Conservation (phyloP, 2,113 vertebrate species). For the Pungitius pungitius region DNA sequence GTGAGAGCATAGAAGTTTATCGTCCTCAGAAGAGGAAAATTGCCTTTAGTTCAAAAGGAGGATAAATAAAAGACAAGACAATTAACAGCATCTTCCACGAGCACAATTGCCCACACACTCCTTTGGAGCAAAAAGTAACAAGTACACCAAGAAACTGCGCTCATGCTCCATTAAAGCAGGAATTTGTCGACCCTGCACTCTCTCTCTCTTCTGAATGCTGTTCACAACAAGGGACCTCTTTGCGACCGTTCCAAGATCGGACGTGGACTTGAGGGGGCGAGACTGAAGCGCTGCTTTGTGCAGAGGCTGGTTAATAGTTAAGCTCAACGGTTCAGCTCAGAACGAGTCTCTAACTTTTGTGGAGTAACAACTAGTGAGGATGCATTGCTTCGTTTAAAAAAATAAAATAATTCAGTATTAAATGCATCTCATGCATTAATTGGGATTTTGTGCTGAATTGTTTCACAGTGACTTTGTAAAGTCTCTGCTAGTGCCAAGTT, state of each 20-base stretch:
- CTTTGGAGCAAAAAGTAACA: constrained; percentile 21
- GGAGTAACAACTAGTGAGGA: not conserved
- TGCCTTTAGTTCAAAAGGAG: constrained; percentile 41
- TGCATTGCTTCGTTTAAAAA: not conserved
- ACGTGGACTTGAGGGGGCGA: constrained; percentile 15
- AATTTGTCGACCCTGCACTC: constrained; percentile 11
- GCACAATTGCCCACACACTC: not conserved
- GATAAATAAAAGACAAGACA: constrained; percentile 39
- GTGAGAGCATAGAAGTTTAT: constrained; percentile 20
- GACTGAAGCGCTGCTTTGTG: constrained; percentile 34
- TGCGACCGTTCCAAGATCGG: constrained; percentile 31
- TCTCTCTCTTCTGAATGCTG: constrained; percentile 1
- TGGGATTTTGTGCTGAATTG: not conserved
- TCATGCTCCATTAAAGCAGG: constrained; percentile 28
- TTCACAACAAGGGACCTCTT: constrained; percentile 42
- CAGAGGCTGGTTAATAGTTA: constrained; percentile 4
- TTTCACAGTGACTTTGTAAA: not conserved
- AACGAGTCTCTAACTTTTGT: constrained; percentile 2
- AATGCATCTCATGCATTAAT: not conserved
- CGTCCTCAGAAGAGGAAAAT: constrained; percentile 50
- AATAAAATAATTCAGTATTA: not conserved
- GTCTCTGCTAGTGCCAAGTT: not conserved
- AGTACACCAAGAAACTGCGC: constrained; percentile 8
- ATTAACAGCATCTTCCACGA: constrained; percentile 19
- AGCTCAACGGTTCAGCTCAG: not conserved